Percentiles rank a stretch among this genome's conserved stretches.
Evolutionary conservation across 2,888 invertebrate genomes (phyloP).

Genomic region (Orchesella flavescens): DNA sequence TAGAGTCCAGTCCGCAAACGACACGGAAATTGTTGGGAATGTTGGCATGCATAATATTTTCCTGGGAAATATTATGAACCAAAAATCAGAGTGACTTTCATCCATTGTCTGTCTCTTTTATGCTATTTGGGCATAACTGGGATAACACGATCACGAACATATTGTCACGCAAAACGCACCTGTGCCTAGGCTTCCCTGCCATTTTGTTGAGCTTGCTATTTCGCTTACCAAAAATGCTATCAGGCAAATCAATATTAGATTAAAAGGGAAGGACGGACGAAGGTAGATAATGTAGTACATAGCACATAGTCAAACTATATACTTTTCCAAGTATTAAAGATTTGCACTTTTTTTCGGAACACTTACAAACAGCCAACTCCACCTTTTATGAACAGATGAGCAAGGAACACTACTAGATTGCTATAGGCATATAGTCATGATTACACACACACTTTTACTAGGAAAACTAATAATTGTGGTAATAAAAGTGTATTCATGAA

Average conservation of each 20-base stretch:
- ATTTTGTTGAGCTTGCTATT: constrained; percentile 47
- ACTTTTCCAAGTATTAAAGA: not conserved
- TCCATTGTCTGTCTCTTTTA: not conserved
- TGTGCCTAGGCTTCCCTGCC: constrained; percentile 29
- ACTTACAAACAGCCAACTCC: no score
- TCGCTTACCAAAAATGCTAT: constrained; percentile 44
- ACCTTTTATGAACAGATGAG: no score
- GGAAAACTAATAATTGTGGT: no score
- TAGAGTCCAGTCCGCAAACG: no score
- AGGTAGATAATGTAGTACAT: constrained; percentile 10
- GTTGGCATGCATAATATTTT: not conserved
- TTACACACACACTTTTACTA: no score
- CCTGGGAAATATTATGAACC: constrained; percentile 22
- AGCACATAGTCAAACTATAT: not conserved
- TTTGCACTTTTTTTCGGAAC: no score
- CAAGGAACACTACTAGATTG: no score
- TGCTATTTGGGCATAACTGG: constrained; percentile 25
- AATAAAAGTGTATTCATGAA: no score
- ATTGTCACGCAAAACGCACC: constrained; percentile 59
- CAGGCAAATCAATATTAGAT: constrained; percentile 54
- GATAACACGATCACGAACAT: constrained; percentile 25
- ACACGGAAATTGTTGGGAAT: no score
- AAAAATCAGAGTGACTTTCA: constrained; percentile 49
- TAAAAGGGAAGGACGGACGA: constrained; percentile 36
- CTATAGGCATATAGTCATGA: no score